Evolutionary conservation across 1,140 invertebrate species (phyloP).

Genomic region (Papilio xuthus): DNA sequence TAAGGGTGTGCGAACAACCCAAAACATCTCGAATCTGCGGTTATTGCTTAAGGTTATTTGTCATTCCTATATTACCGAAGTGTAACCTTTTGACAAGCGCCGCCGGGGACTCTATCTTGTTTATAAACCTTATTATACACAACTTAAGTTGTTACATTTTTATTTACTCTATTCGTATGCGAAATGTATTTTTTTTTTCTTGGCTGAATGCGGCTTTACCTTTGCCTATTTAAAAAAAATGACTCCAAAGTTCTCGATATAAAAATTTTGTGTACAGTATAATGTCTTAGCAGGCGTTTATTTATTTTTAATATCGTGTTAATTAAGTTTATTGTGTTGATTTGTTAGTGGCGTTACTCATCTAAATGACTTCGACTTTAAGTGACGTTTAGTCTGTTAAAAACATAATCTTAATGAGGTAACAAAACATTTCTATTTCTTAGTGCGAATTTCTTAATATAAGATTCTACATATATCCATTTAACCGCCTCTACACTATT

Average conservation of each 20-base stretch:
- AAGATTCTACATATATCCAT: background rate
- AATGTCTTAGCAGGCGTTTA: background rate
- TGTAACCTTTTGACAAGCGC: slow-evolving; percentile 69
- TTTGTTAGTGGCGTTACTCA: background rate
- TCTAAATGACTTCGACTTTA: background rate
- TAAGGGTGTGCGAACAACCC: slow-evolving; percentile 70
- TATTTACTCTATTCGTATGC: slow-evolving; percentile 62
- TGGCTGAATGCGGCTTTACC: background rate
- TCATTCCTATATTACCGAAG: slow-evolving; percentile 51
- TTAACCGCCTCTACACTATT: too few relatives aligned
- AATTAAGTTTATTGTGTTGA: background rate
- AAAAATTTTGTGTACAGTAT: background rate
- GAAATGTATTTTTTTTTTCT: slow-evolving; percentile 52
- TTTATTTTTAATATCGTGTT: background rate
- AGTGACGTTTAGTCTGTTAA: background rate
- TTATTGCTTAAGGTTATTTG: slow-evolving; percentile 48
- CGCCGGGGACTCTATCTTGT: slow-evolving; percentile 60
- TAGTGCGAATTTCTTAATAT: background rate
- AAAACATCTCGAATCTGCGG: slow-evolving; percentile 42
- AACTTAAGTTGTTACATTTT: slow-evolving; percentile 59
- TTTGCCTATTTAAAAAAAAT: background rate
- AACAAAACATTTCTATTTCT: background rate
- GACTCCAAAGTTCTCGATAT: background rate
- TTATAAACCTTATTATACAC: slow-evolving; percentile 58
- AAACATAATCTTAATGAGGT: background rate